Evolutionary conservation across 2,797 vertebrate genomes (phyloP), one percentile per base, ranked within the genome.

Genomic region (Dryobates pubescens): DNA sequence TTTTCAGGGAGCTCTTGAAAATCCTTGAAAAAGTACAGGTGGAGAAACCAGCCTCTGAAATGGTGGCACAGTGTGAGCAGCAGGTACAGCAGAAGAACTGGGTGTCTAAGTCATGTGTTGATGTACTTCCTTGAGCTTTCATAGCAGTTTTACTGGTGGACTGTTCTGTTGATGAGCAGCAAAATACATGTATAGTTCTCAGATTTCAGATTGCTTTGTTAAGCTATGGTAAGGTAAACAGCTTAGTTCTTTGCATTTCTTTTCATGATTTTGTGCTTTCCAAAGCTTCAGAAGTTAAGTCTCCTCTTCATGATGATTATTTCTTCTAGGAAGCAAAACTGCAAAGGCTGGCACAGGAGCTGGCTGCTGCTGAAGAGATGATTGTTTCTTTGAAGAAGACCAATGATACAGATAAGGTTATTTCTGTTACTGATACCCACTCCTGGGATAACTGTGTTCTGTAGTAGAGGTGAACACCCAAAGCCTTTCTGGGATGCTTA

Each of bases 371-470:
- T 20, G 97, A 96, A 73, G 97, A 98, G 83, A 84, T 74, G 3
- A 97, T 98, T 75, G 96, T 91, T 91, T 97, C 95, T 95, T 93
- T 99, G 82, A 97, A 98, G 95, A 99, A 98, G 94, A 98, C 98
- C 89, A 98, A 97, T 9, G 97, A 98, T 63, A 98, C 98, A 19
- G 98, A 99, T 94, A 98, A 99, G 97, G 99, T 99, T 77, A 64
- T 86, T 89, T 90, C 53, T 92, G 17, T 70, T 73, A 34, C 27
- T 72, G 78, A 41, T 62, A 58, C n/a, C 13, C 8, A 18, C 7
- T 81, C 75, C 68, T 38, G 32, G 2, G 2, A 23, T 79, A 83
- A 41, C 45, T 59, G 0, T 30, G 18, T 69, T 74, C 24, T 76
- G 14, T 45, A 69, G 69, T 26, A 23, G 49, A 77, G 22, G 54